Conservation (phyloP, 2,113 vertebrate species). For the Himantopus leucocephalus region DNA sequence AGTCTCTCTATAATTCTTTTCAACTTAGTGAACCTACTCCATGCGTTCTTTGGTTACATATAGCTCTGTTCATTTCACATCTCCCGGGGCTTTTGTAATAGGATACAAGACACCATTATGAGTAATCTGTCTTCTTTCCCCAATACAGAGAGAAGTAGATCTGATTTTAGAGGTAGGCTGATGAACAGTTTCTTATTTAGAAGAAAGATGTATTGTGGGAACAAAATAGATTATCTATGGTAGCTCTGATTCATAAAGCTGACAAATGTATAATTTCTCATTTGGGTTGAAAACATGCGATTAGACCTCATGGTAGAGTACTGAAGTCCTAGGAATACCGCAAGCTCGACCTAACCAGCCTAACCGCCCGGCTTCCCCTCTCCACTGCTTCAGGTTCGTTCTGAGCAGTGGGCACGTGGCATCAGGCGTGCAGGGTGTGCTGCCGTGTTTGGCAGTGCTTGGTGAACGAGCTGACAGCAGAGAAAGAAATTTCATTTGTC, state of each 20-base stretch:
- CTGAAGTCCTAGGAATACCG: neutral
- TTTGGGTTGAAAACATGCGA: neutral
- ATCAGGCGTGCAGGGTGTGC: neutral
- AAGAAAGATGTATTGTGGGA: neutral
- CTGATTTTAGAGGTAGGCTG: neutral
- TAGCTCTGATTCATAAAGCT: neutral
- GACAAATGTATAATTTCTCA: neutral
- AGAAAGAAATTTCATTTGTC: neutral
- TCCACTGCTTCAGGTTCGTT: rapidly evolving
- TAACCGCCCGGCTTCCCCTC: neutral
- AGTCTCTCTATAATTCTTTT: neutral
- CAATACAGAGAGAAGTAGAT: neutral
- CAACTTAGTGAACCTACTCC: neutral
- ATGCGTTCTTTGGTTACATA: neutral
- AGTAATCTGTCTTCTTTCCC: neutral
- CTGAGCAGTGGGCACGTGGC: neutral
- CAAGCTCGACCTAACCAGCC: rapidly evolving
- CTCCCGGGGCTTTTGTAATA: neutral
- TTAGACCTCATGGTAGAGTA: rapidly evolving
- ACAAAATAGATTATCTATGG: neutral
- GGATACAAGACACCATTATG: neutral
- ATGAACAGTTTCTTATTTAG: neutral
- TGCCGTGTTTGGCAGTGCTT: neutral
- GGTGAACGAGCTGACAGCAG: neutral
- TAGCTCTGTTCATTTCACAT: neutral